Evolutionary conservation across 2,888 invertebrate genomes (phyloP).

Genomic region (Ephialtes manifestator): DNA sequence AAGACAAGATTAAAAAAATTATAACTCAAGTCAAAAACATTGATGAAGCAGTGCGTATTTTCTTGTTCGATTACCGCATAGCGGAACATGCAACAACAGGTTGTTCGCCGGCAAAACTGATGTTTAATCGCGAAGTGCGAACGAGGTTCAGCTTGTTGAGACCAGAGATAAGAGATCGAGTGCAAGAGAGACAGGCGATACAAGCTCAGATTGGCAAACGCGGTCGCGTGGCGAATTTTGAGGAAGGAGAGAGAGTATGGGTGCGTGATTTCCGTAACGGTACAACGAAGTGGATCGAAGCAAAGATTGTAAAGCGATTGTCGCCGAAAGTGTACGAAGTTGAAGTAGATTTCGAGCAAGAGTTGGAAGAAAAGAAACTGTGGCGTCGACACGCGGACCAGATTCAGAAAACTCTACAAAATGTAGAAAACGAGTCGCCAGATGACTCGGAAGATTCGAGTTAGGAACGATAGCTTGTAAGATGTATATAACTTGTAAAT

Average conservation of each 20-base stretch:
- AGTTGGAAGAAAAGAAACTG: too few relatives aligned
- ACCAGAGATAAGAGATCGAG: background rate
- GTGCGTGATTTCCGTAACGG: conserved; percentile 7
- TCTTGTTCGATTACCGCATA: conserved; percentile 61
- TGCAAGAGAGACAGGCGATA: background rate
- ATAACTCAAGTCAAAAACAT: conserved; percentile 45
- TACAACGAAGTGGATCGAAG: conserved; percentile 18
- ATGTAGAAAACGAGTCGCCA: too few relatives aligned
- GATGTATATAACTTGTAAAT: too few relatives aligned
- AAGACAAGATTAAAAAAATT: too few relatives aligned
- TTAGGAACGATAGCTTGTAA: too few relatives aligned
- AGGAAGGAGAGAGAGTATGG: conserved; percentile 21
- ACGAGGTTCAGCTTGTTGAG: conserved; percentile 31
- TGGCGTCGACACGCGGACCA: too few relatives aligned
- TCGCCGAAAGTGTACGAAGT: conserved; percentile 42
- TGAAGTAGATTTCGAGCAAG: too few relatives aligned
- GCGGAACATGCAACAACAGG: conserved; percentile 59
- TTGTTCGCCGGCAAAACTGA: conserved; percentile 48
- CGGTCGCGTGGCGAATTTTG: background rate
- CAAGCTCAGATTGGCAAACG: conserved; percentile 4
- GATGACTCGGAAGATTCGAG: too few relatives aligned
- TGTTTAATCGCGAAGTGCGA: conserved; percentile 44
- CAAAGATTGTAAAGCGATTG: conserved; percentile 39
- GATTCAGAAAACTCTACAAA: too few relatives aligned
- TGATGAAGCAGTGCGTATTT: conserved; percentile 41